Evolutionary conservation across 37 sponge, comb jelly and placozoan species (phyloP).

Genomic region (Geodia barretti): DNA sequence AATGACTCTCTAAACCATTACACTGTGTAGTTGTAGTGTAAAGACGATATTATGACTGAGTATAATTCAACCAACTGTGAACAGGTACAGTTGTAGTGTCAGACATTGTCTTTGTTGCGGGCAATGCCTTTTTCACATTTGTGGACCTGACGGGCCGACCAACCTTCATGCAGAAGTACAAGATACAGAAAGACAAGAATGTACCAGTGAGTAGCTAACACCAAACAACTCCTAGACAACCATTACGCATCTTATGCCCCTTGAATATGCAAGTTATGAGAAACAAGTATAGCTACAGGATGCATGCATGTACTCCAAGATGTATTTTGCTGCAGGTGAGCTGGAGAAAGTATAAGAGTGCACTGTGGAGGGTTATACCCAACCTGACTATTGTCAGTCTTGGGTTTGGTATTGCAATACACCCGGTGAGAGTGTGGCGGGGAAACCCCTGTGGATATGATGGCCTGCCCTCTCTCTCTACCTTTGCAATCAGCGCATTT

Average conservation of each 20-base stretch:
- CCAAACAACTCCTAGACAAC: too few relatives aligned
- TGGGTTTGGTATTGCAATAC: conserved; percentile 32
- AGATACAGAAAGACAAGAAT: conserved; percentile 81
- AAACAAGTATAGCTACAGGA: neutral
- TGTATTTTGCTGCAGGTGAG: conserved; percentile 7
- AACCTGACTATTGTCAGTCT: conserved; percentile 59
- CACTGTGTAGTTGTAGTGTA: too few relatives aligned
- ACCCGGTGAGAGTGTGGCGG: conserved; percentile 28
- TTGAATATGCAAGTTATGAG: too few relatives aligned
- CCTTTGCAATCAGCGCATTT: conserved; percentile 54
- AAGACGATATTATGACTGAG: too few relatives aligned
- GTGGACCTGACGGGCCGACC: conserved; percentile 87
- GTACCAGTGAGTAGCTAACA: conserved; percentile 61
- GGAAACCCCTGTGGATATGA: conserved; percentile 72
- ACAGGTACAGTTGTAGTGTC: too few relatives aligned
- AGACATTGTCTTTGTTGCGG: too few relatives aligned
- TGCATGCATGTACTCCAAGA: neutral
- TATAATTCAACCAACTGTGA: too few relatives aligned
- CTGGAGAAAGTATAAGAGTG: conserved; percentile 65
- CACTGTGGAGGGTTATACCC: conserved; percentile 45
- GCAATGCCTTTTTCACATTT: conserved; percentile 53
- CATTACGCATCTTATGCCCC: too few relatives aligned
- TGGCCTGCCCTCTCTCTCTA: conserved; percentile 77
- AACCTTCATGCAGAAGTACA: conserved; percentile 68
- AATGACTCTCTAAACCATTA: too few relatives aligned